phyloP scores from a whole-genome alignment of 1,140 invertebrate species.

The Drosophila ambigua region DNA sequence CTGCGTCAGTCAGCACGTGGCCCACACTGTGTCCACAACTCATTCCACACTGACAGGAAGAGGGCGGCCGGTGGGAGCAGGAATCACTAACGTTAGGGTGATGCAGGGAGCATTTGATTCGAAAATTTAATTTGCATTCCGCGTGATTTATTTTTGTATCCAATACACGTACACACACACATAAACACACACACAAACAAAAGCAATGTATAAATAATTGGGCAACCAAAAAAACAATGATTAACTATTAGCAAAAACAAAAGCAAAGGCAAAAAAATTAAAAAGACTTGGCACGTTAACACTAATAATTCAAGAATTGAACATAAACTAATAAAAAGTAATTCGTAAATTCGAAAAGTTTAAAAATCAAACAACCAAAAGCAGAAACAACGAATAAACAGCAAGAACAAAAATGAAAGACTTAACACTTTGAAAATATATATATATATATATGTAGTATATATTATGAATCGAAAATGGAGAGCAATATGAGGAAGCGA shows the following conservation, averaged over 20 bases:
- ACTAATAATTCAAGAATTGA: constrained; percentile 62
- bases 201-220: constrained; percentile 66
- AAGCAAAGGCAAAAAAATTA: constrained; percentile 49
- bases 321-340: constrained; percentile 47
- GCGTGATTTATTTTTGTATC: constrained; percentile 46
- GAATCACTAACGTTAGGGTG: constrained; percentile 8
- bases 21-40: too few relatives aligned
- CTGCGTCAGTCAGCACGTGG: too few relatives aligned
- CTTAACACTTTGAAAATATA: constrained; percentile 75
- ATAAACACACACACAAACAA: constrained; percentile 13
- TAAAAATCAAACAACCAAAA: constrained; percentile 1
- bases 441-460: constrained; percentile 4
- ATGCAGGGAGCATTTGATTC: constrained; percentile 38
- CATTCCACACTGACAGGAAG: too few relatives aligned
- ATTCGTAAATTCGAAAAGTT: constrained; percentile 3
- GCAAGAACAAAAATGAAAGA: constrained; percentile 80
- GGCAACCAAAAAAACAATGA: constrained; percentile 37
- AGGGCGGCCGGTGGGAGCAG: neutral
- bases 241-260: constrained; percentile 30
- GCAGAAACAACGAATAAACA: constrained; percentile 55
- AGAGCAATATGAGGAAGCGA: constrained; percentile 15
- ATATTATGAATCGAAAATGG: constrained; percentile 45
- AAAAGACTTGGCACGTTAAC: constrained; percentile 81
- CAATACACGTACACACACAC: constrained; percentile 14
- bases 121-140: constrained; percentile 47